Evolutionary conservation across 2,888 invertebrate species (phyloP).

Genomic region (Tortrix viridana): DNA sequence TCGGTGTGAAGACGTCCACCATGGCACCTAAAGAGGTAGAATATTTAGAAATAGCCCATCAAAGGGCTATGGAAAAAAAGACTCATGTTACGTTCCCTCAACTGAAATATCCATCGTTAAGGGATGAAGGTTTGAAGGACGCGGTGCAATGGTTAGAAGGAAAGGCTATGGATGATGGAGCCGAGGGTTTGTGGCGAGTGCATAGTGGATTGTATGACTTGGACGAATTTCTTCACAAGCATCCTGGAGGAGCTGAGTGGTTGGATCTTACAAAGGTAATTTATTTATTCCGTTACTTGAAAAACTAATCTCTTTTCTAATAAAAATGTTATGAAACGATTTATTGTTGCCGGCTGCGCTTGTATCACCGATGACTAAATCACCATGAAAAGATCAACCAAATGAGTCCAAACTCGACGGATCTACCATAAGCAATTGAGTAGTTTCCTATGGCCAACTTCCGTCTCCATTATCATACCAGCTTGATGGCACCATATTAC

Average conservation of each 20-base stretch:
- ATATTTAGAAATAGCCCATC: constrained; percentile 59
- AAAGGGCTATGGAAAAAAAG: constrained; percentile 62
- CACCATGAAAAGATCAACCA: no score
- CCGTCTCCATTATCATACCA: no score
- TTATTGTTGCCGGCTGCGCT: no score
- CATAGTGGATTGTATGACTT: constrained; percentile 93
- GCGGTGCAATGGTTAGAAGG: constrained; percentile 85
- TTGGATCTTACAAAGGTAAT: constrained; percentile 86
- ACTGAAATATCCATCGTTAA: constrained; percentile 77
- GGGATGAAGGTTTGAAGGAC: constrained; percentile 73
- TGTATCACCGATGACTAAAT: no score
- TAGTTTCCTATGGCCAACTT: no score
- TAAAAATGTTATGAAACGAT: no score
- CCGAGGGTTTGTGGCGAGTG: constrained; percentile 91
- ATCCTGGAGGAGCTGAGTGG: constrained; percentile 95
- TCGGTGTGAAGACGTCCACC: constrained; percentile 30
- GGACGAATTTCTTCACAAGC: constrained; percentile 88
- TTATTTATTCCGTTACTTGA: no score
- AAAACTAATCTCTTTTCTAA: no score
- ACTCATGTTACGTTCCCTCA: constrained; percentile 81
- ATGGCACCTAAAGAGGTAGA: constrained; percentile 60
- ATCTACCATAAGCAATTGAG: no score
- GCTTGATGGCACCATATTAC: no score
- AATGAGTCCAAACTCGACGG: no score
- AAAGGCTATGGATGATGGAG: constrained; percentile 87